These are phyloP conservation scores for Turritopsis dohrnii DNA, from an alignment of 30 jellyfish, hydroid and myxozoan species.

Conservation along the genomic window DNA sequence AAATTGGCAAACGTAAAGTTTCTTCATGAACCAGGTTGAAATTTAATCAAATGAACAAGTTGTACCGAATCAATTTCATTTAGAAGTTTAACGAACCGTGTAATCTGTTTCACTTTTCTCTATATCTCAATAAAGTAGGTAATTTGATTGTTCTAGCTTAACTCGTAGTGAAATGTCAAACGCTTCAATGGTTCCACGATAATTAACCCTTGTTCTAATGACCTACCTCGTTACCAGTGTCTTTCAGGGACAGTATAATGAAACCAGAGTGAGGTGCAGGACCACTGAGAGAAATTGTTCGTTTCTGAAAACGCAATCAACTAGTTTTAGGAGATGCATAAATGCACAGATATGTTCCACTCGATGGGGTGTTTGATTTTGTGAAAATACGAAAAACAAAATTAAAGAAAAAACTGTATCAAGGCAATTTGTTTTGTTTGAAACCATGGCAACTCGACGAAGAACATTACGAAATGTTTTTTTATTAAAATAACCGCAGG, in stretches of 20 bases:
- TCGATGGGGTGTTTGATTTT: neutral
- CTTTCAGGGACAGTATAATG: neutral
- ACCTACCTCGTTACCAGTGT: neutral
- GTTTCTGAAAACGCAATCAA: neutral
- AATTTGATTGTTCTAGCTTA: neutral
- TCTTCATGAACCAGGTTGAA: neutral
- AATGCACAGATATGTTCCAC: neutral
- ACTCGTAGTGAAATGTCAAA: neutral
- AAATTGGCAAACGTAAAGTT: neutral
- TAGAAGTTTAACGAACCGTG: neutral
- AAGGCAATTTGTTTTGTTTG: neutral
- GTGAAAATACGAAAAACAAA: neutral
- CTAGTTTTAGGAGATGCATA: neutral
- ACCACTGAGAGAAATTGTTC: neutral
- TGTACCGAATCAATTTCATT: neutral
- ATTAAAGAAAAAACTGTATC: neutral
- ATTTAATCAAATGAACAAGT: neutral
- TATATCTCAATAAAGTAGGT: neutral
- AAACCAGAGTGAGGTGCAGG: neutral
- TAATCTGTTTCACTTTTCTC: neutral
- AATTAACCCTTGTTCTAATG: neutral
- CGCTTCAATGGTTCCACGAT: neutral
- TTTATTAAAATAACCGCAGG: too few species aligned
- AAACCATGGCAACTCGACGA: neutral
- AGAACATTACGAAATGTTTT: neutral